Evolutionary conservation across 2,113 vertebrate species (phyloP).

Genomic region (Vulpes lagopus): DNA sequence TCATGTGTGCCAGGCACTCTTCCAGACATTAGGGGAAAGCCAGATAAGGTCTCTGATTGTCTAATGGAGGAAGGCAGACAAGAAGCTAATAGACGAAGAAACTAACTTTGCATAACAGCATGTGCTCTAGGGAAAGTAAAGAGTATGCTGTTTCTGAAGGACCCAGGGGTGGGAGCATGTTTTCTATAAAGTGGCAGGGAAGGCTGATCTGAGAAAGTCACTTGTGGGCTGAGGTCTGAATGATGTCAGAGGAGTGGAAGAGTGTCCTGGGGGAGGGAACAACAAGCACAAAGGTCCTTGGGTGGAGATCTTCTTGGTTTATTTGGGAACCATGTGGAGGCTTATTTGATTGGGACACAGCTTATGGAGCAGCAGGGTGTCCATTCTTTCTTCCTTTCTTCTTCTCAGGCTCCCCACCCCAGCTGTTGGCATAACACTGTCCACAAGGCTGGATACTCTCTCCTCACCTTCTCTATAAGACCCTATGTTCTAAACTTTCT

Average conservation of each 20-base stretch:
- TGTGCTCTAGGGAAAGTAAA: not conserved
- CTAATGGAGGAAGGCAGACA: not conserved
- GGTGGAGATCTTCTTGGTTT: not conserved
- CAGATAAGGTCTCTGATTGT: not conserved
- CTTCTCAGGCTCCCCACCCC: no score
- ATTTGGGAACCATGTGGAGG: not conserved
- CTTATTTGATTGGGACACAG: accelerated
- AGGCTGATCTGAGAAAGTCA: not conserved
- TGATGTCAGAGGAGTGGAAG: not conserved
- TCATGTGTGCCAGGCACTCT: not conserved
- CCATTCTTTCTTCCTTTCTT: not conserved
- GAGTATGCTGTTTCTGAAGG: not conserved
- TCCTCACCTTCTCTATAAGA: not conserved
- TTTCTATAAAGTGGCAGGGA: not conserved
- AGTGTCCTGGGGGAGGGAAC: not conserved
- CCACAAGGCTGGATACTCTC: not conserved
- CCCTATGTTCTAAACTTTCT: not conserved
- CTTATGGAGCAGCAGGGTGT: not conserved
- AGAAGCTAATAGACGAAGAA: not conserved
- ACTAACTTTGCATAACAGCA: accelerated
- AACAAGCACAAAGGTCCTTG: not conserved
- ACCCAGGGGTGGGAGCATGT: not conserved
- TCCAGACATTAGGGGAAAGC: not conserved
- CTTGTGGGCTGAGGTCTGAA: not conserved
- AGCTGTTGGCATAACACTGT: not conserved